phyloP scores from a whole-genome alignment of 2,113 vertebrate species.

The Cryptoleucopteryx plumbea region DNA sequence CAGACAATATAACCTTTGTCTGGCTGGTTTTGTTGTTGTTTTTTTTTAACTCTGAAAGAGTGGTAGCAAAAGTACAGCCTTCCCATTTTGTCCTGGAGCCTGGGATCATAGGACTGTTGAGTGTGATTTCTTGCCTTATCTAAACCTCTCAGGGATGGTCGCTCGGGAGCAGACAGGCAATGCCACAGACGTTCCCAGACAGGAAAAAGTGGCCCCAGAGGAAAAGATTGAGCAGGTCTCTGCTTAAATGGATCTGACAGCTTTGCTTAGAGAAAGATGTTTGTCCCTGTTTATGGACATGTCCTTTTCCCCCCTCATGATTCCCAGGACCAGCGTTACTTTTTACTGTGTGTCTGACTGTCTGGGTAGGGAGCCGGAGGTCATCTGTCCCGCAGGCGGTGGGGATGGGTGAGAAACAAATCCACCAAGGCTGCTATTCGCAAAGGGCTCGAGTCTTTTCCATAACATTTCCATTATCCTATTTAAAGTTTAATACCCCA shows the following conservation, averaged over 20 bases:
- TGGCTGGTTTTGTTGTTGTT: background rate
- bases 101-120: slow-evolving; percentile 47
- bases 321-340: slow-evolving; percentile 73
- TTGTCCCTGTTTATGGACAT: slow-evolving; percentile 70
- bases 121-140: slow-evolving; percentile 68
- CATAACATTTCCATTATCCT: slow-evolving; percentile 3
- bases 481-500: slow-evolving; percentile 32
- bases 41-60: background rate
- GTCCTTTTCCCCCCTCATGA: slow-evolving; percentile 58
- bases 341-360: slow-evolving; percentile 69
- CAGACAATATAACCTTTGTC: slow-evolving; percentile 56
- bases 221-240: slow-evolving; percentile 65
- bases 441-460: slow-evolving; percentile 1
- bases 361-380: slow-evolving; percentile 37
- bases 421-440: background rate
- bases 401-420: slow-evolving; percentile 61
- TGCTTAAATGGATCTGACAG: slow-evolving; percentile 68
- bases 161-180: slow-evolving; percentile 60
- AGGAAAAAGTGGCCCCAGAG: slow-evolving; percentile 67
- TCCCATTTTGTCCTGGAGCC: slow-evolving; percentile 50
- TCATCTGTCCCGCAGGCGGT: slow-evolving; percentile 24
- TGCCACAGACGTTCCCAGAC: slow-evolving; percentile 57
- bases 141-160: slow-evolving; percentile 63
- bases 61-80: slow-evolving; percentile 56
- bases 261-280: slow-evolving; percentile 72